Evolutionary conservation across 1,140 invertebrate genomes (phyloP).

Genomic region (Neocloeon triangulifer): DNA sequence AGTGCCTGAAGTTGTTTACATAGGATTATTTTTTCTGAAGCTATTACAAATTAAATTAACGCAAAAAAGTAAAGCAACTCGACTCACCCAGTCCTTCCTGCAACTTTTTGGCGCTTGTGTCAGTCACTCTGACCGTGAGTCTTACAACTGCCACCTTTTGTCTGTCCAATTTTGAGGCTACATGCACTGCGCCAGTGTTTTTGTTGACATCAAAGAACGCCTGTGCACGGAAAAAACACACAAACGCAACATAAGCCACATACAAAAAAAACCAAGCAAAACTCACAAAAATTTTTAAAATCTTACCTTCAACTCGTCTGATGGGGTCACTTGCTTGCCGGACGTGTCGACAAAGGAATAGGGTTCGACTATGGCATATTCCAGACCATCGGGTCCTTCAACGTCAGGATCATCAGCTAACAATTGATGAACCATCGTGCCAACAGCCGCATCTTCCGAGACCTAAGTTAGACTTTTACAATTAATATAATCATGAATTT

Average conservation of each 20-base stretch:
- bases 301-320: conserved; percentile 10
- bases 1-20: too few species aligned
- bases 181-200: conserved; percentile 44
- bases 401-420: conserved; percentile 65
- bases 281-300: not conserved
- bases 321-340: conserved; percentile 41
- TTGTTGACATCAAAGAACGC: conserved; percentile 49
- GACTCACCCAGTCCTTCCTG: conserved; percentile 57
- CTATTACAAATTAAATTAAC: conserved; percentile 9
- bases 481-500: too few species aligned
- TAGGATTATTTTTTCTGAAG: too few species aligned
- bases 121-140: conserved; percentile 55
- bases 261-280: too few species aligned
- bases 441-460: conserved; percentile 50
- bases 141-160: conserved; percentile 47
- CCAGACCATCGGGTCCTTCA: conserved; percentile 34
- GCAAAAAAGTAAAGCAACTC: too few species aligned
- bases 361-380: conserved; percentile 44
- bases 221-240: too few species aligned
- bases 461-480: too few species aligned
- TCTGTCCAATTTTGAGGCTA: conserved; percentile 36
- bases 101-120: conserved; percentile 47
- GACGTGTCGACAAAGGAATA: conserved; percentile 59
- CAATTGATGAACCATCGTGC: conserved; percentile 45
- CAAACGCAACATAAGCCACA: too few species aligned